These are phyloP conservation scores for Lycorma delicatula DNA, from an alignment of 1,140 invertebrate species.

Conservation along the genomic window DNA sequence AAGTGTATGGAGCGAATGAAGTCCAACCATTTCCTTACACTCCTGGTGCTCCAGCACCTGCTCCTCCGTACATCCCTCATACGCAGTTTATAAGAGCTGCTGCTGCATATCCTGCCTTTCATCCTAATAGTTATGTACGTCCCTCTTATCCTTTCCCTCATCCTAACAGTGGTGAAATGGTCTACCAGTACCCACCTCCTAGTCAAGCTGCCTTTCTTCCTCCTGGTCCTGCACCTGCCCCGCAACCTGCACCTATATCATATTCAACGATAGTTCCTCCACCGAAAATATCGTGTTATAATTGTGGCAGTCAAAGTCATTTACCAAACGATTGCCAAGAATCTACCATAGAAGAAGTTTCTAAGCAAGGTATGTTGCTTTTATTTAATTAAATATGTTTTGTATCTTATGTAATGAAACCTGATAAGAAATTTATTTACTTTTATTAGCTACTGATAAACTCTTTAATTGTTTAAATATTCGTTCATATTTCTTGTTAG, in stretches of 20 bases:
- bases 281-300: constrained; percentile 53
- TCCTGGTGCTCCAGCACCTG: not conserved
- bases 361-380: constrained; percentile 44
- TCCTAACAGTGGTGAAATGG: constrained; percentile 19
- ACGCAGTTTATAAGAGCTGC: constrained; percentile 14
- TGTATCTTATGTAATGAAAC: too few relatives aligned
- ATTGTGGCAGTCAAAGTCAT: constrained; percentile 62
- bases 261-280: constrained; percentile 38
- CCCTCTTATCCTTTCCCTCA: constrained; percentile 15
- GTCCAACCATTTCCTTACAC: constrained; percentile 10
- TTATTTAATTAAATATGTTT: too few relatives aligned
- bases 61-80: constrained; percentile 4
- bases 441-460: too few relatives aligned
- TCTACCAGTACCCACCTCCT: constrained; percentile 22
- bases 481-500: too few relatives aligned
- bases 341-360: constrained; percentile 80
- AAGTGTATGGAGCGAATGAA: constrained; percentile 10
- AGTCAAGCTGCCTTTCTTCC: not conserved
- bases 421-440: too few relatives aligned
- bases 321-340: constrained; percentile 75
- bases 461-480: too few relatives aligned
- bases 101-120: constrained; percentile 6
- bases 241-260: constrained; percentile 41
- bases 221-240: constrained; percentile 38
- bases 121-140: constrained; percentile 11